phyloP scores from a whole-genome alignment of 2,113 vertebrate genomes.

The Hylia prasina region DNA sequence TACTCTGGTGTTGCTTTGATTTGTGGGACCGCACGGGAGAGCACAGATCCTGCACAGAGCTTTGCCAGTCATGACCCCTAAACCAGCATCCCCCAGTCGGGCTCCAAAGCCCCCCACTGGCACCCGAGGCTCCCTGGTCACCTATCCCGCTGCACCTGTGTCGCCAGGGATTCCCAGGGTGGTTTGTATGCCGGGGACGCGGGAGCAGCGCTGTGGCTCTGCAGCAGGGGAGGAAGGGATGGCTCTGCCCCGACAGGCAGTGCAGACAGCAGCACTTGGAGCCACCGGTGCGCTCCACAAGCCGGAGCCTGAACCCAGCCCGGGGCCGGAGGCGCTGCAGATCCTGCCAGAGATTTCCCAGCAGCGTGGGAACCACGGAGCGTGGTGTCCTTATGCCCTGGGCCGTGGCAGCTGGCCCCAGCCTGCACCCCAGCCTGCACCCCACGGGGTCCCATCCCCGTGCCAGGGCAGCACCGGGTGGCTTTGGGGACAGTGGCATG shows the following conservation, averaged over 20 bases:
- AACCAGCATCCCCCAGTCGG: accelerated
- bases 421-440: not conserved
- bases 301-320: conserved; percentile 16
- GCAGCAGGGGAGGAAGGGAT: not conserved
- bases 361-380: not conserved
- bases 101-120: not conserved
- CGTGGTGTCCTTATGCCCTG: accelerated
- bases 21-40: not conserved
- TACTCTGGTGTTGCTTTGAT: not conserved
- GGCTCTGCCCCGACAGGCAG: conserved; percentile 39
- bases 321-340: not conserved
- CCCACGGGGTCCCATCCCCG: accelerated
- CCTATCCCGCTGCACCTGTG: accelerated
- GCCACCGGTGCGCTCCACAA: not conserved
- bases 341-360: not conserved
- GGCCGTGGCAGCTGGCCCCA: not conserved
- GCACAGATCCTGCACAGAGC: not conserved
- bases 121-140: not conserved
- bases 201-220: not conserved
- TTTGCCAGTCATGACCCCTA: accelerated
- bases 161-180: not conserved
- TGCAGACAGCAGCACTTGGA: not conserved
- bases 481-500: accelerated
- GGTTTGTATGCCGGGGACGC: not conserved
- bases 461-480: not conserved